Conservation (phyloP, 2,888 invertebrate genomes). For the Epinotia demarniana region DNA sequence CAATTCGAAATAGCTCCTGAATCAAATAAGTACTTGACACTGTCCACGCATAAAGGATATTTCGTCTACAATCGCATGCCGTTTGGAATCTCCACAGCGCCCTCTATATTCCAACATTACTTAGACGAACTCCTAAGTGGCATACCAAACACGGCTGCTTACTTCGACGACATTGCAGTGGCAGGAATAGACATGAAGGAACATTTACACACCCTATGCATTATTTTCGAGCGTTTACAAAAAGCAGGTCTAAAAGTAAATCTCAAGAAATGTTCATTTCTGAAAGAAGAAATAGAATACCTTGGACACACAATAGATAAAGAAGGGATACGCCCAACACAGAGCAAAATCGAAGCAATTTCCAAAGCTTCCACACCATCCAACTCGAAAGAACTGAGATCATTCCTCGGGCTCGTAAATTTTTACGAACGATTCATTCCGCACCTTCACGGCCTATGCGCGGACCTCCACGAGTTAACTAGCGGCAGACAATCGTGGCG, state of each 20-base stretch:
- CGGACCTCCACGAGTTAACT: no score
- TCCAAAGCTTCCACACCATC: not conserved
- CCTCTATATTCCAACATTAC: conserved; percentile 45
- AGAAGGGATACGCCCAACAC: conserved; percentile 37
- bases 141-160: conserved; percentile 39
- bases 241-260: conserved; percentile 11
- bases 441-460: no score
- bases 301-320: conserved; percentile 39
- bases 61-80: conserved; percentile 39
- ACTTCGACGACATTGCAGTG: conserved; percentile 44
- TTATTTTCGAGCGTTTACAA: conserved; percentile 30
- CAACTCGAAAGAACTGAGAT: conserved; percentile 15
- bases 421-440: conserved; percentile 18
- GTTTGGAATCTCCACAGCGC: conserved; percentile 42
- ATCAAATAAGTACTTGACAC: conserved; percentile 26
- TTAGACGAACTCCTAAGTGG: conserved; percentile 32
- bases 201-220: conserved; percentile 22
- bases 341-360: conserved; percentile 33
- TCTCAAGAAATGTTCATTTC: conserved; percentile 35
- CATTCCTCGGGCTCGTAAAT: conserved; percentile 31
- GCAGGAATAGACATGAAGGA: conserved; percentile 21
- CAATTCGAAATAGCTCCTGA: conserved; percentile 30
- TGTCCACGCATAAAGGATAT: conserved; percentile 15
- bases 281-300: conserved; percentile 37
- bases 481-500: no score